phyloP scores from a whole-genome alignment of 2,113 vertebrate species.

The Sylvia atricapilla region DNA sequence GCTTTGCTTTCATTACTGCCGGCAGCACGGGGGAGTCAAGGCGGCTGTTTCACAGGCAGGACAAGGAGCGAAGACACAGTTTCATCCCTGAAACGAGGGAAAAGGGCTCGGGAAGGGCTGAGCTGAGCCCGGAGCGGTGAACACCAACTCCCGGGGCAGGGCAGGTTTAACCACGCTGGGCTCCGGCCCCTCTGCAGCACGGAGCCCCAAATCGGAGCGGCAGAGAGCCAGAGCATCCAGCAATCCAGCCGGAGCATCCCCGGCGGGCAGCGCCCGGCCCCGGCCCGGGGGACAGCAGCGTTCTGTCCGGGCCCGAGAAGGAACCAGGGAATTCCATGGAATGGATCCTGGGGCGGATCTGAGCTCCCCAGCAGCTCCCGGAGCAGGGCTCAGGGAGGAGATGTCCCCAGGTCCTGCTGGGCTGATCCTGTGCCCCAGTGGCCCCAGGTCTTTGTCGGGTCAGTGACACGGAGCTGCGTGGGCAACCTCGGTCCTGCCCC shows the following conservation, averaged over 20 bases:
- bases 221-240: neutral
- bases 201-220: accelerated
- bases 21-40: accelerated
- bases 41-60: accelerated
- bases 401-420: accelerated
- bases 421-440: accelerated
- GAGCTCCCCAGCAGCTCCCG: neutral
- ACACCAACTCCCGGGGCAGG: accelerated
- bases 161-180: accelerated
- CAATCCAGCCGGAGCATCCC: neutral
- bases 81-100: accelerated
- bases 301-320: neutral
- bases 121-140: accelerated
- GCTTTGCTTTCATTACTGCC: neutral
- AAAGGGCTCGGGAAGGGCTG: neutral
- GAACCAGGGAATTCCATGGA: accelerated
- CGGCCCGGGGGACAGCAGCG: accelerated
- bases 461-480: accelerated
- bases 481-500: neutral
- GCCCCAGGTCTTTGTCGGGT: too few species aligned
- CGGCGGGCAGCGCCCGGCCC: neutral
- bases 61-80: accelerated
- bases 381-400: accelerated
- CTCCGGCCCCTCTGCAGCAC: neutral
- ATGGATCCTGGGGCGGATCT: neutral